phyloP scores from a whole-genome alignment of 2,113 vertebrate genomes.

The Sporophila hypoxantha region DNA sequence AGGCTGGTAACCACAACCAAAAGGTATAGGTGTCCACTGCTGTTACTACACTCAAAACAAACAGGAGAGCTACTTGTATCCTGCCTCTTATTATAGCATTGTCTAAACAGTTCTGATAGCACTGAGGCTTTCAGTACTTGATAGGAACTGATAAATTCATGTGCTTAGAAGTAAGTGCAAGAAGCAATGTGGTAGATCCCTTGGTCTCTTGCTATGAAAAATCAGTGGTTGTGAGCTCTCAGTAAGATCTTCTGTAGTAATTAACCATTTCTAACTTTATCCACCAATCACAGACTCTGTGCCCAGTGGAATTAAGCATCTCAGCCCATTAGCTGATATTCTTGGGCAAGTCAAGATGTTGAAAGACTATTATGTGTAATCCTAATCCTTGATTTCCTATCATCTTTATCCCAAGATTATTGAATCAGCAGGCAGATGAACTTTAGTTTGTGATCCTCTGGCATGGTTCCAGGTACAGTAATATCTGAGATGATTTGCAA shows the following conservation, averaged over 20 bases:
- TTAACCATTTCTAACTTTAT: conserved; percentile 49
- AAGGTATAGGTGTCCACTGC: not conserved
- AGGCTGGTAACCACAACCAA: not conserved
- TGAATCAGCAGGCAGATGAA: not conserved
- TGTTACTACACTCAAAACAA: not conserved
- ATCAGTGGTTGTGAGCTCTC: not conserved
- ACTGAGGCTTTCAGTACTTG: not conserved
- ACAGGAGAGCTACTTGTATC: not conserved
- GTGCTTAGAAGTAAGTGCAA: not conserved
- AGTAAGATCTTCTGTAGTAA: conserved; percentile 16
- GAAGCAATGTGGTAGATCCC: not conserved
- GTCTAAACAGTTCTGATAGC: not conserved
- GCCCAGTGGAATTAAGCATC: not conserved
- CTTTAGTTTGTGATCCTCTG: not conserved
- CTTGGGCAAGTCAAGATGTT: not conserved
- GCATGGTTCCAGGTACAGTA: not conserved
- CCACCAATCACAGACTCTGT: not conserved
- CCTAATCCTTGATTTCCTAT: conserved; percentile 37
- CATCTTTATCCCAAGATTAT: not conserved
- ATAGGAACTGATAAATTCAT: not conserved
- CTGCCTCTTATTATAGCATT: not conserved
- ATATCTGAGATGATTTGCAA: not conserved
- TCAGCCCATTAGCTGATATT: not conserved
- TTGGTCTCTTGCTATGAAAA: conserved; percentile 20
- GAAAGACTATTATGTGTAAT: not conserved